Percentiles rank a stretch among this genome's conserved stretches.
These are phyloP conservation scores for Diplodus sargus DNA, from an alignment of 2,797 vertebrate species.

Conservation along the genomic window DNA sequence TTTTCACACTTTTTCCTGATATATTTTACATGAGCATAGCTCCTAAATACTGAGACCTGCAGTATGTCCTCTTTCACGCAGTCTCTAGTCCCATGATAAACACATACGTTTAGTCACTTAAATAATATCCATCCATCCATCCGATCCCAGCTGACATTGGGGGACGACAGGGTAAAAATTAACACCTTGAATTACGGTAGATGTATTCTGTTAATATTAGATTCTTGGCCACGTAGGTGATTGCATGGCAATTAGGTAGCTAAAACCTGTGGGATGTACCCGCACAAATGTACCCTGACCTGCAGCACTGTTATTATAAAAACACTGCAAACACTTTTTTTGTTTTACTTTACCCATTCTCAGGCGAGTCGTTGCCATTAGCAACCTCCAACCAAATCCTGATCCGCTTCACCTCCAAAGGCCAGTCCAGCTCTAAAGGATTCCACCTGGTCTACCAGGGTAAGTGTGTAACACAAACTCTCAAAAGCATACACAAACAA, in stretches of 20 bases:
- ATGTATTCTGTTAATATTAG: not conserved
- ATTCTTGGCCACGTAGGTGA: not conserved
- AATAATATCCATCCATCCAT: not conserved
- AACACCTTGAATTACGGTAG: not conserved
- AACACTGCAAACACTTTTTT: slow-evolving; percentile 23
- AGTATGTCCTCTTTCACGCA: slow-evolving; percentile 12
- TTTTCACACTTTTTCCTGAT: slow-evolving; percentile 9
- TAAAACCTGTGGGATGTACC: not conserved
- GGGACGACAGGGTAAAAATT: not conserved
- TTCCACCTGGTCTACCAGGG: slow-evolving; percentile 99
- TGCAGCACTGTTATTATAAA: not conserved
- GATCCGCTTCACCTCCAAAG: slow-evolving; percentile 96
- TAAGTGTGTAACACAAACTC: slow-evolving; percentile 70
- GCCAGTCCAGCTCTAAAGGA: slow-evolving; percentile 92
- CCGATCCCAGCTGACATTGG: too few relatives aligned
- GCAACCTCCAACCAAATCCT: slow-evolving; percentile 97
- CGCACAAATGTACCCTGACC: slow-evolving; percentile 9
- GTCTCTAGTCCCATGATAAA: not conserved
- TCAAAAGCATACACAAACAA: slow-evolving; percentile 15
- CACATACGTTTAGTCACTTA: slow-evolving; percentile 4
- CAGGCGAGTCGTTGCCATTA: slow-evolving; percentile 96
- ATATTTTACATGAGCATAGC: not conserved
- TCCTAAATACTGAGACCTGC: slow-evolving; percentile 18
- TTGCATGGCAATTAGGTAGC: not conserved
- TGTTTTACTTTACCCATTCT: slow-evolving; percentile 27